Base-by-base conservation (phyloP, 2,113 vertebrate genomes). In the Thamnophis sirtalis region DNA sequence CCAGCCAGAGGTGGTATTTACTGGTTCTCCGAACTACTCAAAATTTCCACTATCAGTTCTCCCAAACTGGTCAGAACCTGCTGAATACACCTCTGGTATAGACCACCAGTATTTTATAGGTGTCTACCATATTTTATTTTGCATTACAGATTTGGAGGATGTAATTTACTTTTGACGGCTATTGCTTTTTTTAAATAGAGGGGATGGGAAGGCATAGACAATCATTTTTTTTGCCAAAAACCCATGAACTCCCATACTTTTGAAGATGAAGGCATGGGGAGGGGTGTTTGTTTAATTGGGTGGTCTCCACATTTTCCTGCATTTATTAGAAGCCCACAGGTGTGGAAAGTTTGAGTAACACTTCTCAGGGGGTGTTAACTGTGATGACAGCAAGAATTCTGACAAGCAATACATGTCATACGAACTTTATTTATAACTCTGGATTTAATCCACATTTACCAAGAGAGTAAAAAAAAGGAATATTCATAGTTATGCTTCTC, bases 381-480 rank as follows among this genome's bases (percentile, higher is more conserved):
- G 21, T 0, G 1, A 87, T 93, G 85, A 84, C 56, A 94, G 63
- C 51, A 93, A 33, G 49, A 93, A 92, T 92, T 84, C 91, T 48
- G 84, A 56, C 49, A 43, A 68, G 93, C 43, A 87, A 51, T 92
- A 21, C 91, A 88, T 0, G 2, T 1, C 54, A 50, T 0, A 0
- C 17, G 91, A 48, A 91, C 84, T 84, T 93, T 15, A 92, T n/a
- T 15, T 92, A 38, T 73, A 89, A 50, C 33, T 60, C 15, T 13
- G 48, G 89, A 56, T 73, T 21, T 28, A 89, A 3, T 9, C 89
- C 0, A 0, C 21, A n/a, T 85, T 21, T 54, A 85, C 91, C 89
- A 90, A 92, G 89, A 63, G 63, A 63, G 0, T 5, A n/a, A 17
- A 84, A 19, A 11, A 0, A 43, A 73, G 54, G 63, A 86, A 90